Base-by-base conservation (phyloP, 1,140 invertebrate genomes). In the Atta cephalotes region DNA sequence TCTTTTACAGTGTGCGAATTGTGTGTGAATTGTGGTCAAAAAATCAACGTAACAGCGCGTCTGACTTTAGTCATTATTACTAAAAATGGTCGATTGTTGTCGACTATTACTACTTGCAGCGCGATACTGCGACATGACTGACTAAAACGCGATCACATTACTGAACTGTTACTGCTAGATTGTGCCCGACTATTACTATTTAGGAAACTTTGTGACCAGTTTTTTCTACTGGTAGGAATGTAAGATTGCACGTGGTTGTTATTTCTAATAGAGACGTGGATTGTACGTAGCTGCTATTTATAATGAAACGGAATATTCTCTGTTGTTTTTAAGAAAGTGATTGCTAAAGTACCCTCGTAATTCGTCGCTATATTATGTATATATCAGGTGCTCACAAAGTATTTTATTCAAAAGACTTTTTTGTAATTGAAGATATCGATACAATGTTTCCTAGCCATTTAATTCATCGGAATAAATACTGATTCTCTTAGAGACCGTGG, bases 231-330 rank as follows among this genome's bases (percentile, higher is more conserved):
- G 56, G 9, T 62, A 74, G 25, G 51, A 84, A 63, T 16, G 21
- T 74, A 82, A 74, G 35, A 51, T 76, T 63, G 56, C 58, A 76
- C 68, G 70, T 84, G 68, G 9, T 51, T 12, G 70, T 84, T 84
- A 62, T 16, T 56, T 45, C 49, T 81, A 25, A 74, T 82, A 62
- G 58, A 84, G 18, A 84, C 80, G 25, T 74, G 68, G 18, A 72
- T 60, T 72, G 51, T 82, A 82, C 18, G 68, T 76, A 74, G 70
- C 63, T 63, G 39, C n/a, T 76, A 84, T n/a, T 74, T 62, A 12
- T 62, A 74, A 60, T 28, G 18, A 62, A n/a, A 51, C 53, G 35
- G 12, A 35, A 45, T 74, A 49, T 51, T 68, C 78, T 53, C 78
- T 53, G 31, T 28, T 56, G 62, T 66, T 72, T 82, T 60, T 31